phyloP scores from a whole-genome alignment of 1,140 invertebrate genomes.

The Pentalonia nigronervosa region DNA sequence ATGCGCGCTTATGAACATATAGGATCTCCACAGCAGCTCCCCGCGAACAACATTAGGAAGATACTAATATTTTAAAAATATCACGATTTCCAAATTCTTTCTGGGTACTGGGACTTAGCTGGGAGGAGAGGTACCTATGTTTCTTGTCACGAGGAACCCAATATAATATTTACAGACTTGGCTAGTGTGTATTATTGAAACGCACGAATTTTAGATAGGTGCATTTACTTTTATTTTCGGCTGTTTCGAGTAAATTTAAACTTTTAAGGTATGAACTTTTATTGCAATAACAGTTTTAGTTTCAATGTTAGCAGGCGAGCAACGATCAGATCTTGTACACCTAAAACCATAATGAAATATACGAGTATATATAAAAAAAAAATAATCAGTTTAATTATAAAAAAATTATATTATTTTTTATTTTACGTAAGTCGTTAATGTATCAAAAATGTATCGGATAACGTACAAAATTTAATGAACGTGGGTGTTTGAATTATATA shows the following conservation, averaged over 20 bases:
- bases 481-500: not conserved
- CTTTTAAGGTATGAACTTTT: not conserved
- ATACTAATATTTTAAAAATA: not conserved
- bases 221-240: not conserved
- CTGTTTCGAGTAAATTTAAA: not conserved
- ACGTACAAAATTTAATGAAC: not conserved
- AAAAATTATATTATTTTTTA: not conserved
- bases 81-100: not conserved
- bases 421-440: not conserved
- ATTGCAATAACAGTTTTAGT: too few species aligned
- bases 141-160: not conserved
- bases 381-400: too few species aligned
- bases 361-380: not conserved
- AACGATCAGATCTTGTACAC: not conserved
- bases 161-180: not conserved
- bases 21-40: not conserved
- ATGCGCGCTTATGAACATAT: accelerated
- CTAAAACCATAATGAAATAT: not conserved
- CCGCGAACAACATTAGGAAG: not conserved
- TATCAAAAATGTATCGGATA: not conserved
- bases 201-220: not conserved
- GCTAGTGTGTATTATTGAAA: not conserved
- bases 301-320: too few species aligned
- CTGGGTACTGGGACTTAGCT: not conserved
- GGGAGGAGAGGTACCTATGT: not conserved